A percentile compares a stretch with the other conserved stretches of the same genome.
Conservation (phyloP, 1,140 invertebrate genomes). For the Hestina assimilis region DNA sequence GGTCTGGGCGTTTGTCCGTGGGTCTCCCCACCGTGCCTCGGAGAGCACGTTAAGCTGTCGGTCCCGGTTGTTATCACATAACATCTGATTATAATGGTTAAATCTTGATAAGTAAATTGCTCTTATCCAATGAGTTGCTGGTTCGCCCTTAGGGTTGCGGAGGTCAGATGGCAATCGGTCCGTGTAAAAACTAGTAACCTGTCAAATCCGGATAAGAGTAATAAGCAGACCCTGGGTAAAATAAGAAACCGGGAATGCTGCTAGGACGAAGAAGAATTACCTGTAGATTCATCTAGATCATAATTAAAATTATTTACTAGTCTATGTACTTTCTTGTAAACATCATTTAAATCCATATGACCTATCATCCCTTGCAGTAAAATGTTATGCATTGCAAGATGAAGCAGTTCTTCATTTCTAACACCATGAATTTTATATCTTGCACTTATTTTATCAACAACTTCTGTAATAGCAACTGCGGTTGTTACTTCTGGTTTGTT, state of each 20-base stretch:
- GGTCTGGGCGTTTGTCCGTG: too few relatives aligned
- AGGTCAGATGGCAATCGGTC: too few relatives aligned
- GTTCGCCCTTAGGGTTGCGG: too few relatives aligned
- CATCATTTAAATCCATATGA: slow-evolving; percentile 49
- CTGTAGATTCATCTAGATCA: neutral
- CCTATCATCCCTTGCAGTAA: slow-evolving; percentile 45
- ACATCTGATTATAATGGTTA: too few relatives aligned
- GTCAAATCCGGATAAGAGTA: too few relatives aligned
- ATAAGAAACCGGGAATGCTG: neutral
- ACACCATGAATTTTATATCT: slow-evolving; percentile 18
- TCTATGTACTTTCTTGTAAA: slow-evolving; percentile 43
- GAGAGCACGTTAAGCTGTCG: too few relatives aligned
- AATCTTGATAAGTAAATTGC: too few relatives aligned
- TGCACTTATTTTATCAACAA: slow-evolving; percentile 6
- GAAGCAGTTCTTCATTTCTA: slow-evolving; percentile 37
- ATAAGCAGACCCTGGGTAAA: neutral
- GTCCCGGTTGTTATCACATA: too few relatives aligned
- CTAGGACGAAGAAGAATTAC: neutral
- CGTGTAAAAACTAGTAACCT: too few relatives aligned
- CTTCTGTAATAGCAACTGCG: neutral
- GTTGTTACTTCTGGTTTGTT: slow-evolving; percentile 6
- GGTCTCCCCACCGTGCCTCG: too few relatives aligned
- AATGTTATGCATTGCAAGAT: slow-evolving; percentile 53
- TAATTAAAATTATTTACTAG: slow-evolving; percentile 26
- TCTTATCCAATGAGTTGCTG: too few relatives aligned